Evolutionary conservation across 2,113 vertebrate species (phyloP), one percentile per base, ranked within the genome.

Genomic region (Phainopepla nitens): DNA sequence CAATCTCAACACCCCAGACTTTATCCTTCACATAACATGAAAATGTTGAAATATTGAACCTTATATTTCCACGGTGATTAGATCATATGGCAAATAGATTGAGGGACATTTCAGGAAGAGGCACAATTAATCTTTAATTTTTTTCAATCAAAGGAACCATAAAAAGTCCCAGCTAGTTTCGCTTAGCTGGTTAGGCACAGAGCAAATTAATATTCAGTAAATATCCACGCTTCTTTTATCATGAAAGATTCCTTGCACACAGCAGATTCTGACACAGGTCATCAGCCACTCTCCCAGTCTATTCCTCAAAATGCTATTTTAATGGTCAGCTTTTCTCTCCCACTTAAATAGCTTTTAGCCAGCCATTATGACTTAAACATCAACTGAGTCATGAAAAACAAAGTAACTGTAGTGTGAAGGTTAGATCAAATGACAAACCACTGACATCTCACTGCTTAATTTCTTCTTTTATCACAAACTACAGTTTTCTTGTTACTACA

Each of bases 371-470:
- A 83, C 68, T 93, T 95, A 89, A 95, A 90, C 58, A 94, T 84
- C 69, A 96, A 96, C 79, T 93, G 92, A 90, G 47, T 89, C 66
- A 96, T 95, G 94, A 95, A 94, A 95, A 96, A 95, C 90, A 94
- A 91, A 97, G 50, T 85, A 97, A 93, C 57, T 90, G 66, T 91
- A 94, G 87, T 88, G 84, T 97, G 95, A 97, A 97, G 96, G 93
- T 94, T 91, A 97, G 65, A 91, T 88, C 35, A 81, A 97, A 96
- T 78, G 87, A 95, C 79, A 89, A 94, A 87, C 47, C 22, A 60
- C 39, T 87, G 82, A 27, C 57, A 50, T 93, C 42, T 79, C 69
- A 39, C 42, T 85, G 65, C 41, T 70, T 57, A 87, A 56, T 93
- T 88, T 90, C 41, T 81, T 82, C 49, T 87, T 94, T 91, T 60